phyloP scores from a whole-genome alignment of 2,888 invertebrate species.

The Eupithecia insigniata region DNA sequence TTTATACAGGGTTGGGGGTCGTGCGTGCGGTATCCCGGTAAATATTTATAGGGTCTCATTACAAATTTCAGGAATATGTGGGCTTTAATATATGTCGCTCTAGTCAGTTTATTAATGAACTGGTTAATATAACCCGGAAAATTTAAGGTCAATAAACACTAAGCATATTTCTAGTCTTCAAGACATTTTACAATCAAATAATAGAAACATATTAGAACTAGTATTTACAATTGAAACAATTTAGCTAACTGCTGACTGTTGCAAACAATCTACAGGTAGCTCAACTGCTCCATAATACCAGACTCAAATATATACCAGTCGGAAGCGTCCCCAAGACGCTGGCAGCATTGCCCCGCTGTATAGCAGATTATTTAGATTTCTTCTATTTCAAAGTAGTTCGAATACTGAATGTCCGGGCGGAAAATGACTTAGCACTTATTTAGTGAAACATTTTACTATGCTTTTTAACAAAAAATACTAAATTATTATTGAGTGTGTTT shows the following conservation, averaged over 20 bases:
- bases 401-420: not conserved
- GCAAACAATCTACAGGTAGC: no score
- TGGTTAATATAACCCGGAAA: not conserved
- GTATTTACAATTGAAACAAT: no score
- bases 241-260: no score
- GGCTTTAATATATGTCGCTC: not conserved
- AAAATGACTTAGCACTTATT: not conserved
- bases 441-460: not conserved
- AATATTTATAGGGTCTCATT: constrained; percentile 6
- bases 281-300: no score
- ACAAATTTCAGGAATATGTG: not conserved
- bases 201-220: no score
- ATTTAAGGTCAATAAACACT: not conserved
- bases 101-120: not conserved
- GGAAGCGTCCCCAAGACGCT: no score
- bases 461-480: no score
- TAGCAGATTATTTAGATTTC: no score
- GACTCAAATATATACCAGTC: no score
- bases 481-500: constrained; percentile 29
- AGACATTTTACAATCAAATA: not conserved
- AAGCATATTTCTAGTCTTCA: not conserved
- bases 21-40: not conserved
- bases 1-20: not conserved
- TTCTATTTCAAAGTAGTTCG: no score
- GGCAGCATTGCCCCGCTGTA: no score